These are phyloP conservation scores for Xestia ashworthii DNA, from an alignment of 2,888 invertebrate genomes.

Conservation along the genomic window DNA sequence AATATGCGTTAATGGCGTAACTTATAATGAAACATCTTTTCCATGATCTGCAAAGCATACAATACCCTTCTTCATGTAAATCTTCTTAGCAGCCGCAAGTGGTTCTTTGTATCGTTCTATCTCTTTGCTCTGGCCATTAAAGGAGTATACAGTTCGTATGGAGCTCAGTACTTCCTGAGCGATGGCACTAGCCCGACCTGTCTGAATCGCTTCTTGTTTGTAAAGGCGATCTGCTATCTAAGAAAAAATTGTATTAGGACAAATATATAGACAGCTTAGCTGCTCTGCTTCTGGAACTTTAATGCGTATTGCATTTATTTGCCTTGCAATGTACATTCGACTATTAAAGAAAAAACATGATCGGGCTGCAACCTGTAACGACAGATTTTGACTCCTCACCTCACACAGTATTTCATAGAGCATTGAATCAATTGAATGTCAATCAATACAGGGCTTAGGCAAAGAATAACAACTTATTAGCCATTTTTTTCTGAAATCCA, in stretches of 20 bases:
- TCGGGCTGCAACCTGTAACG: not conserved
- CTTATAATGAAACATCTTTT: not conserved
- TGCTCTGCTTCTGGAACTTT: not conserved
- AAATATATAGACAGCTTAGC: not conserved
- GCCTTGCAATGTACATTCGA: not conserved
- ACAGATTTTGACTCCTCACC: not conserved
- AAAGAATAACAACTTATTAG: not conserved
- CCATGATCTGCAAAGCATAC: not conserved
- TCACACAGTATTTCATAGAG: not conserved
- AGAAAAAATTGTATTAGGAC: conserved; percentile 10
- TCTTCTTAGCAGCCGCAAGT: conserved; percentile 90
- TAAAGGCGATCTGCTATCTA: conserved; percentile 83
- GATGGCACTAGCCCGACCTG: conserved; percentile 93
- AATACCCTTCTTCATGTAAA: conserved; percentile 92
- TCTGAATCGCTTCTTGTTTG: conserved; percentile 92
- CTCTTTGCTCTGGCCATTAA: conserved; percentile 93
- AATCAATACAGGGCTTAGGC: no score
- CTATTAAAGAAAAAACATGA: not conserved
- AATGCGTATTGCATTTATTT: not conserved
- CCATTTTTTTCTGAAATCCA: no score
- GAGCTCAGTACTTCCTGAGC: conserved; percentile 94
- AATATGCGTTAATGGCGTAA: not conserved
- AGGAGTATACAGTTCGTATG: conserved; percentile 94
- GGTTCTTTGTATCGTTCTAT: conserved; percentile 91
- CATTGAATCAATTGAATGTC: not conserved